Base-by-base conservation (phyloP, 2,888 invertebrate genomes). In the Agrotis puta region DNA sequence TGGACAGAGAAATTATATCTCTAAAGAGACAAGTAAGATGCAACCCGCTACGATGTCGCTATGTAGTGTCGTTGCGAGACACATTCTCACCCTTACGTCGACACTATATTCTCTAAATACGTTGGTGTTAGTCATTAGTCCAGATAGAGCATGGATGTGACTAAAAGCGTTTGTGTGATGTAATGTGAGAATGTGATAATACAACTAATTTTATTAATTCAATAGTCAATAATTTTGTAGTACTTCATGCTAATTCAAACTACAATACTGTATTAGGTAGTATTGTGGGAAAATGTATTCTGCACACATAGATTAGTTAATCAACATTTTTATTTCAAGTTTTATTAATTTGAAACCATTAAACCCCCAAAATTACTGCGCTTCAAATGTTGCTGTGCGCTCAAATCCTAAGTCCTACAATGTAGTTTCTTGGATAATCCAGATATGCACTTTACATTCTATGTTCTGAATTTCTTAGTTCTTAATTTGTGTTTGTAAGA, bases 1-100 rank as follows among this genome's bases (percentile, higher is more conserved):
- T 99, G 97, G 99, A 99, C 95, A 97, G 98, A 92, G 99, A 99
- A 97, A 98, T 99, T 93, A 97, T 98, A 94, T 98, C 99, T 89
- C 97, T 99, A 90, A 99, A 99, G 96, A 97, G 99, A 97, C 98
- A 99, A 98, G 99, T 99, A 98, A 97, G 98, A 97, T 94, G 90
- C 90, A 88, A 91, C 88, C 88, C 85, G 89, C 90, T 88, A 89
- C 83, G 88, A 87, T 88, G 85, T 88, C 89, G 89, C 91, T 89
- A 89, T 83, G 91, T 94, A 94, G 93, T 91, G 89, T 86, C 89
- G 87, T 87, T 88, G 88, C 86, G 82, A 87, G 85, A 88, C 92
- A 88, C 94, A 93, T 94, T 93, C 93, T 94, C 94, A 94, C 91
- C 84, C 78, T 92, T 92, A 92, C 91, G 88, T 90, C 85, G 86